Conservation (phyloP, 2,888 invertebrate genomes). For the Erynnis tages region DNA sequence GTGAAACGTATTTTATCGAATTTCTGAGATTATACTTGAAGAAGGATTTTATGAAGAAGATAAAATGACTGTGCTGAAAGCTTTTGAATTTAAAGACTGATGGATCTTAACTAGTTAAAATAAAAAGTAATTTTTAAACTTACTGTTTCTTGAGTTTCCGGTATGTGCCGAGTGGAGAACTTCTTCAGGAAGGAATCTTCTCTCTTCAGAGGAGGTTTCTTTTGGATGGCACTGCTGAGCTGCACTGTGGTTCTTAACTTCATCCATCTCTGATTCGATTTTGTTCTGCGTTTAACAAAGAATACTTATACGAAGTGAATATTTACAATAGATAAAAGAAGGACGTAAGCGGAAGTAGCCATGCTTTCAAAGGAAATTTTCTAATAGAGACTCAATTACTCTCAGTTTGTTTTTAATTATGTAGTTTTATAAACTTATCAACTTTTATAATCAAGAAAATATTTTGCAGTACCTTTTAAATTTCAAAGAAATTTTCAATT, state of each 20-base stretch:
- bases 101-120: too few relatives aligned
- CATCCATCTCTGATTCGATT: constrained; percentile 98
- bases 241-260: constrained; percentile 96
- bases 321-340: constrained; percentile 18
- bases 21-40: too few relatives aligned
- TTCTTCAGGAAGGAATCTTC: constrained; percentile 96
- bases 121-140: constrained; percentile 37
- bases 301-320: constrained; percentile 30
- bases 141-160: constrained; percentile 91
- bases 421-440: too few relatives aligned
- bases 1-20: too few relatives aligned
- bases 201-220: constrained; percentile 93
- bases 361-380: constrained; percentile 52
- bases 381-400: too few relatives aligned
- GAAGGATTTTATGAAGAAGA: too few relatives aligned
- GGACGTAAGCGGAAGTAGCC: constrained; percentile 50
- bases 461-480: too few relatives aligned
- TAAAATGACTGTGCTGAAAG: too few relatives aligned
- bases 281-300: constrained; percentile 84
- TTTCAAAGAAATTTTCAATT: too few relatives aligned
- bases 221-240: constrained; percentile 93
- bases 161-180: constrained; percentile 95
- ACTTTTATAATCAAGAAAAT: too few relatives aligned
- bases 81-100: too few relatives aligned
- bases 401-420: too few relatives aligned